A percentile compares a stretch with the other conserved stretches of the same genome.
phyloP scores from a whole-genome alignment of 2,797 vertebrate genomes.

The Onychomys arenicola region DNA sequence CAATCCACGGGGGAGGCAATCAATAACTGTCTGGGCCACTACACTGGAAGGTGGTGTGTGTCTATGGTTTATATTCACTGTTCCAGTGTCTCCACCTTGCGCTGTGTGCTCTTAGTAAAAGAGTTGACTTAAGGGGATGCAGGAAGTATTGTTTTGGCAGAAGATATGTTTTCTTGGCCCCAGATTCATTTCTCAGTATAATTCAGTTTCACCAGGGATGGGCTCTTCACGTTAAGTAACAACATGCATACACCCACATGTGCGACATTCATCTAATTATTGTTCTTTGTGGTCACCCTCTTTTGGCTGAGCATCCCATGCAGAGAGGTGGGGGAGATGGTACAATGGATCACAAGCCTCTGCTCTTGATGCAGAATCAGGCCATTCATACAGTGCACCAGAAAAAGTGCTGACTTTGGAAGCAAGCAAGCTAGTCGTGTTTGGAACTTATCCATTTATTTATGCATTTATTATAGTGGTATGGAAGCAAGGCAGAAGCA shows the following conservation, averaged over 20 bases:
- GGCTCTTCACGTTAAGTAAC: background rate
- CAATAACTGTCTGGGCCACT: background rate
- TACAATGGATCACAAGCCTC: background rate
- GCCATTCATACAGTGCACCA: background rate
- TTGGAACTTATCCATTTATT: conserved; percentile 23
- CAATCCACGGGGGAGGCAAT: background rate
- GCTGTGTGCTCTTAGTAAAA: background rate
- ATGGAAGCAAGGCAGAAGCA: background rate
- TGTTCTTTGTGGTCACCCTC: background rate
- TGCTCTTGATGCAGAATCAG: background rate
- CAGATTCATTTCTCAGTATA: background rate
- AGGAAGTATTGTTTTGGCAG: background rate
- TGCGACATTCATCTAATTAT: background rate
- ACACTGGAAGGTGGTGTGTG: background rate
- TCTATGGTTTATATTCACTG: background rate
- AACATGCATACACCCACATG: fast-evolving
- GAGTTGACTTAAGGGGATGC: background rate
- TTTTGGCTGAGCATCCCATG: background rate
- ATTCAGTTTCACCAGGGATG: background rate
- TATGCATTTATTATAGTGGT: background rate
- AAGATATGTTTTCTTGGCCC: background rate
- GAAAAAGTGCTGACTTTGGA: background rate
- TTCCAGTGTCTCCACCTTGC: background rate
- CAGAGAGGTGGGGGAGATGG: background rate
- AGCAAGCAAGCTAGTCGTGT: background rate